Percentiles rank a stretch among this genome's conserved stretches.
Conservation (phyloP, 2,113 vertebrate genomes). For the Machaerirhynchus nigripectus region DNA sequence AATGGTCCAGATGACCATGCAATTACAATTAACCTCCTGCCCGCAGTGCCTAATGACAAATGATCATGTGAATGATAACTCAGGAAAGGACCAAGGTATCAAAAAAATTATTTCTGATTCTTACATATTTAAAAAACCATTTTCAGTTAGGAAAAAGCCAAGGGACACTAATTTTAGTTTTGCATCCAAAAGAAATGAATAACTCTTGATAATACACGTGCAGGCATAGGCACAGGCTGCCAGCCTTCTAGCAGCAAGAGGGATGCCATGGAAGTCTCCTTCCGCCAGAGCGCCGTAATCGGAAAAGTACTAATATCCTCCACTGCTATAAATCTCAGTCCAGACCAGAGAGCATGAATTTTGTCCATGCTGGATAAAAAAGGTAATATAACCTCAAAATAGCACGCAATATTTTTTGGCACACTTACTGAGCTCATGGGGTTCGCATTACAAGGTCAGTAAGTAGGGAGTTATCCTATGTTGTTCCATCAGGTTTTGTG, state of each 20-base stretch:
- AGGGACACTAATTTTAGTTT: conserved; percentile 12
- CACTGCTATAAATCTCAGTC: not conserved
- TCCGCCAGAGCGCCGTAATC: not conserved
- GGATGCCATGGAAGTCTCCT: not conserved
- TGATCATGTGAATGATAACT: conserved; percentile 34
- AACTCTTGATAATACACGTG: not conserved
- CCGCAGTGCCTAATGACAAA: conserved; percentile 66
- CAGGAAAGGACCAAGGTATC: conserved; percentile 4
- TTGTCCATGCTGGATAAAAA: not conserved
- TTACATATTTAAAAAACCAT: conserved; percentile 42
- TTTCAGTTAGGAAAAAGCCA: conserved; percentile 17
- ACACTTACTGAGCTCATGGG: not conserved
- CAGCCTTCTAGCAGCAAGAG: not conserved
- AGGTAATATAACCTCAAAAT: not conserved
- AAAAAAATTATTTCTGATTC: conserved; percentile 2
- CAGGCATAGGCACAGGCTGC: not conserved
- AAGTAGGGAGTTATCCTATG: not conserved
- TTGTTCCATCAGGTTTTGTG: not conserved
- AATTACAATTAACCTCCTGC: conserved; percentile 78
- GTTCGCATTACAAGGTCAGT: not conserved
- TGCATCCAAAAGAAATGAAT: not conserved
- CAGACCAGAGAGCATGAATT: not conserved
- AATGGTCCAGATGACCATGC: conserved; percentile 61
- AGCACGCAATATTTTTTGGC: not conserved
- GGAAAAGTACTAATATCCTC: not conserved